Base-by-base conservation (phyloP, 2,797 vertebrate species). In the Phrynocephalus guinanensis region DNA sequence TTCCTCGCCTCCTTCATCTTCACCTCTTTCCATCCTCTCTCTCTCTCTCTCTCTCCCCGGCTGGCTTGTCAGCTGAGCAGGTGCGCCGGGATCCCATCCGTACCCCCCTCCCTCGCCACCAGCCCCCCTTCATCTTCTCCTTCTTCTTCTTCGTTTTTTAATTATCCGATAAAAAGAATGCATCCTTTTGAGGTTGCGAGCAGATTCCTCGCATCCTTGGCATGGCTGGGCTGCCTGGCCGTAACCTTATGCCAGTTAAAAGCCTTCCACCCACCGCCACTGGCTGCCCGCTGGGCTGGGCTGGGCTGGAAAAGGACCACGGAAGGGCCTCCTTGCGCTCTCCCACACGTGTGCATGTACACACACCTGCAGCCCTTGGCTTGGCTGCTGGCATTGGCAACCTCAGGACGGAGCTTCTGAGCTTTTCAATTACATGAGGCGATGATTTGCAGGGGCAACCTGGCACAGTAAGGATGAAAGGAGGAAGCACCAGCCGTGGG, bases 211-310 rank as follows among this genome's bases (percentile, higher is more conserved):
- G 0, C 94, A 93, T 95, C 95, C 87, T 92, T 95, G 93, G 93
- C 94, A 95, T 95, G 93, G 90, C 94, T 95, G 91, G 93, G 91
- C 95, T 94, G 94, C 92, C 94, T 94, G 87, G 79, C 88, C 93
- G 95, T 94, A 95, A 95, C 92, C 33, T 91, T 94, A 95, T 93
- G 94, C 95, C 95, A 93, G 92, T 95, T 95, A 90, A 95, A 95
- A 95, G 95, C 87, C 77, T 95, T 93, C 92, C 88, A 4, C 3
- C 0, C 28, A 0, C 50, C 13, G 0, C 70, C 22, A 11, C 20
- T 0, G 3, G n/a, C 10, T 30, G 1, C 26, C 85, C 30, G 0
- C 79, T 44, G 75, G 60, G 38, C 38, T 56, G 52, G 52, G 79
- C 79, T 60, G 6, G 60, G 38, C 22, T 75, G 71, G 78, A 20